A percentile compares a stretch with the other conserved stretches of the same genome.
Conservation (phyloP, 2,113 vertebrate species). For the Cyrtonyx montezumae region DNA sequence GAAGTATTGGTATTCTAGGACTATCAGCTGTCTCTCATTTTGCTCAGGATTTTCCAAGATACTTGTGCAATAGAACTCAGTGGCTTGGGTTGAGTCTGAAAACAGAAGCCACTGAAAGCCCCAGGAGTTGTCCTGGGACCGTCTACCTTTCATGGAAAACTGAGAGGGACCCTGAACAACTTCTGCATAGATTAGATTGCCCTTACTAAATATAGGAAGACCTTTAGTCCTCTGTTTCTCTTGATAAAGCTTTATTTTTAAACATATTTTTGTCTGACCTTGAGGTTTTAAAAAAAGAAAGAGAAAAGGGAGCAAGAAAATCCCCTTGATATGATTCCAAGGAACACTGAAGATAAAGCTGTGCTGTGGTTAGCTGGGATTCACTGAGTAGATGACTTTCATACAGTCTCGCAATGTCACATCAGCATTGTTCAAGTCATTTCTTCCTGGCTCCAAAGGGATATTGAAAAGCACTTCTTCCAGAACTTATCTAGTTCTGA, state of each 20-base stretch:
- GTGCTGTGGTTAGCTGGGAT: neutral
- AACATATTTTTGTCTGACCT: slow-evolving; percentile 52
- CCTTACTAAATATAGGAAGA: slow-evolving; percentile 65
- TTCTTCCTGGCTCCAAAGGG: slow-evolving; percentile 2
- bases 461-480: neutral
- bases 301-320: neutral
- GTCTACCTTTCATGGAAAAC: slow-evolving; percentile 59
- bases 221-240: slow-evolving; percentile 52
- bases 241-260: slow-evolving; percentile 71
- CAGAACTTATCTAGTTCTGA: neutral
- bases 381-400: slow-evolving; percentile 25
- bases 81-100: slow-evolving; percentile 37
- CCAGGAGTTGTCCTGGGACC: neutral
- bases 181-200: slow-evolving; percentile 66
- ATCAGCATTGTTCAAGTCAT: slow-evolving; percentile 15
- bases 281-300: neutral
- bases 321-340: slow-evolving; percentile 43
- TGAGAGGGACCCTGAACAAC: slow-evolving; percentile 14
- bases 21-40: slow-evolving; percentile 50
- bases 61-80: slow-evolving; percentile 20
- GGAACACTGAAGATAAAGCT: slow-evolving; percentile 38
- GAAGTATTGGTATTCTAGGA: slow-evolving; percentile 32
- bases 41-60: slow-evolving; percentile 37
- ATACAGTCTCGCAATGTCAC: neutral
- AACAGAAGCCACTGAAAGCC: slow-evolving; percentile 57